Evolutionary conservation across 2,888 invertebrate genomes (phyloP).

Genomic region (Lasiommata megera): DNA sequence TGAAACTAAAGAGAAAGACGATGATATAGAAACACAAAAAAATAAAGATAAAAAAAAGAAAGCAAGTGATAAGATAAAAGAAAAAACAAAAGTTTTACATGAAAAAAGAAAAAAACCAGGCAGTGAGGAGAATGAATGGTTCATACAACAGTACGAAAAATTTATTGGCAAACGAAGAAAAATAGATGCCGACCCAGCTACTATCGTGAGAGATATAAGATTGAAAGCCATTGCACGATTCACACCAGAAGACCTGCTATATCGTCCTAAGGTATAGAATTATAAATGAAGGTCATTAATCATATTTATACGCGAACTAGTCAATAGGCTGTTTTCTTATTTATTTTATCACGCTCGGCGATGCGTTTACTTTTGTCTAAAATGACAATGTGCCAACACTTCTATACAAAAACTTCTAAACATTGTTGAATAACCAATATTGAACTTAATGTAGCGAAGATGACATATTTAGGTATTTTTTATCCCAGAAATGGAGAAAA

Average conservation of each 20-base stretch:
- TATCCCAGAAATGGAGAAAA: no score
- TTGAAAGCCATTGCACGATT: constrained; percentile 6
- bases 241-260: background rate
- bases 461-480: no score
- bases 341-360: no score
- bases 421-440: no score
- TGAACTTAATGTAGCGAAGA: no score
- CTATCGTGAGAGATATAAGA: constrained; percentile 1
- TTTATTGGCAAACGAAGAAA: background rate
- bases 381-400: no score
- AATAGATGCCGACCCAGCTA: background rate
- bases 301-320: no score
- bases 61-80: background rate
- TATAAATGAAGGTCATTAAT: no score
- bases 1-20: background rate
- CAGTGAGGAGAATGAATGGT: constrained; percentile 5
- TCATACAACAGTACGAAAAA: constrained; percentile 7
- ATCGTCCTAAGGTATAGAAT: background rate
- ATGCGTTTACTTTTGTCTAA: no score
- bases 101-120: background rate
- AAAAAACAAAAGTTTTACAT: background rate
- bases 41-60: background rate
- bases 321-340: no score
- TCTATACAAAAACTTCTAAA: no score
- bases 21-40: background rate